phyloP scores from a whole-genome alignment of 2,113 vertebrate species.

The Nothocercus nigrocapillus region DNA sequence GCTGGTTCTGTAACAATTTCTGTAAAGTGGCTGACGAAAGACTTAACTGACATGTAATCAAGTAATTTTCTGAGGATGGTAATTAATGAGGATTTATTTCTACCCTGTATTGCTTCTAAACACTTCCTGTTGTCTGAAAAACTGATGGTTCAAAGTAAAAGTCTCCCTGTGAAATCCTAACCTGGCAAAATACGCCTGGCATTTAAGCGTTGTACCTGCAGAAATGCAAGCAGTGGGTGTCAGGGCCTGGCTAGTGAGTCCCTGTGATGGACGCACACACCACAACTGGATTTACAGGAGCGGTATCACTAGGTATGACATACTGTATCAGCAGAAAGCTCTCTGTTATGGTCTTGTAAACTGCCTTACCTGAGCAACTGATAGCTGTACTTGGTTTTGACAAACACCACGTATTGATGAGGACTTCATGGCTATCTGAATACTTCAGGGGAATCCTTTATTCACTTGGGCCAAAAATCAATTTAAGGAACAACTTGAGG shows the following conservation, averaged over 20 bases:
- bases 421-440: neutral
- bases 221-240: neutral
- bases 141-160: constrained; percentile 19
- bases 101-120: neutral
- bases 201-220: constrained; percentile 15
- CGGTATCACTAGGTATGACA: neutral
- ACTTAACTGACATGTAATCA: neutral
- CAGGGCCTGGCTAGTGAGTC: neutral
- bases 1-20: neutral
- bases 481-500: neutral
- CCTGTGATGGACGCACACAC: neutral
- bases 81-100: neutral
- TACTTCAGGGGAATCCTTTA: neutral
- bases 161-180: neutral
- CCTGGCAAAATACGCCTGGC: constrained; percentile 16
- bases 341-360: neutral
- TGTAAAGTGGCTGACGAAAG: neutral
- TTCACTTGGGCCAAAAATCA: neutral
- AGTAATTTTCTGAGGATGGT: neutral
- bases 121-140: neutral
- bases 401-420: accelerated
- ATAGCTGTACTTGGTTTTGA: neutral
- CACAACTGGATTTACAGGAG: neutral
- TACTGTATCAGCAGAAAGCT: neutral
- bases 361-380: neutral